Evolutionary conservation across 2,113 vertebrate species (phyloP).

Genomic region (Mohoua ochrocephala): DNA sequence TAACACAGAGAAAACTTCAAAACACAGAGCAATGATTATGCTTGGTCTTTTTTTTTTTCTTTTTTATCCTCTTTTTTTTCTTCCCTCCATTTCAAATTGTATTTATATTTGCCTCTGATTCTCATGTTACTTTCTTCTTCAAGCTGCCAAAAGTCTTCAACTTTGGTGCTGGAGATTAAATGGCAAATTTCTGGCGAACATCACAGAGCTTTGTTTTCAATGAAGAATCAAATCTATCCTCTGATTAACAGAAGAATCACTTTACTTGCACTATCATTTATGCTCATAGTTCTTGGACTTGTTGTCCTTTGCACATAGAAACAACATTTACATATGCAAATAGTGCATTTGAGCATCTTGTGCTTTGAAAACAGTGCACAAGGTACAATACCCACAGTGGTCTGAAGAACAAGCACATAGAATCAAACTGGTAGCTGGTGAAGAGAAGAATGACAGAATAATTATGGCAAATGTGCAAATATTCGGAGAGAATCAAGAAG

Average conservation of each 20-base stretch:
- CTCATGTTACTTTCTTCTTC: background rate
- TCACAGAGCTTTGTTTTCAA: background rate
- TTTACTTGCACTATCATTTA: background rate
- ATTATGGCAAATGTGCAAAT: background rate
- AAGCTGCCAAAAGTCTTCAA: background rate
- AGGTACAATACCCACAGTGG: background rate
- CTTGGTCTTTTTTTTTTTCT: background rate
- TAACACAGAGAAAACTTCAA: background rate
- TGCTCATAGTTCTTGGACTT: background rate
- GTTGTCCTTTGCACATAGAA: slow-evolving; percentile 1
- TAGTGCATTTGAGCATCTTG: background rate
- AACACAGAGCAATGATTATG: background rate
- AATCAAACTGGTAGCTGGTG: background rate
- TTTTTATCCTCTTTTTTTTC: background rate
- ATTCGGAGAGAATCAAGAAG: background rate
- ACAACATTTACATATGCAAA: background rate
- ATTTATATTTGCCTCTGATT: background rate
- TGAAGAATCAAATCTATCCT: background rate
- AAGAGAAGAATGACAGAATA: background rate
- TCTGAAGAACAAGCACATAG: background rate
- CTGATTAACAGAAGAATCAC: background rate
- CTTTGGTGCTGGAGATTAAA: background rate
- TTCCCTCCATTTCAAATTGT: background rate
- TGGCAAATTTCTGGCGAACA: slow-evolving; percentile 6
- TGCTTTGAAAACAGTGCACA: background rate